phyloP scores from a whole-genome alignment of 2,888 invertebrate genomes.

The Ormyrus pomaceus region DNA sequence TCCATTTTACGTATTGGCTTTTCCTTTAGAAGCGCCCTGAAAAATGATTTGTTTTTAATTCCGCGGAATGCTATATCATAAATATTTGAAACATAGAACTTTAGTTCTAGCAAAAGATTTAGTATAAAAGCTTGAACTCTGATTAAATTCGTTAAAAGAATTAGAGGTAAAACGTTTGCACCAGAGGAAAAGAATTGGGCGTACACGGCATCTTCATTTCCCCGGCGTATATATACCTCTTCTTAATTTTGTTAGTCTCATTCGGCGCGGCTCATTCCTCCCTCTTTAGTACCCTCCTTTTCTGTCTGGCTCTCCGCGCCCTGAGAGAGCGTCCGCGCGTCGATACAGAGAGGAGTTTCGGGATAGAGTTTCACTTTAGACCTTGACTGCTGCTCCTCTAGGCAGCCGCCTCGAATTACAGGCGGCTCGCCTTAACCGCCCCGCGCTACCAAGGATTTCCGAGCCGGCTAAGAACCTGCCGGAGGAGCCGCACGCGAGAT shows the following conservation, averaged over 20 bases:
- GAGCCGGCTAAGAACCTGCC: conserved; percentile 53
- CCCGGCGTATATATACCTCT: background rate
- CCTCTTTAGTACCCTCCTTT: background rate
- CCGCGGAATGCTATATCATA: no score
- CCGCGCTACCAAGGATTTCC: conserved; percentile 69
- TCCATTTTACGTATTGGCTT: no score
- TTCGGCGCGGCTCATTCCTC: conserved; percentile 24
- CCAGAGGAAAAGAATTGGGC: no score
- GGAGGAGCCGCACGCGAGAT: conserved; percentile 60
- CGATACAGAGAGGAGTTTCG: no score
- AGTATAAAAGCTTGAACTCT: no score
- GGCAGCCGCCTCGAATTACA: conserved; percentile 69
- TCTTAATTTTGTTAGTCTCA: conserved; percentile 38
- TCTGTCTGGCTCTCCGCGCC: background rate
- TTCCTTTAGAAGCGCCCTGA: no score
- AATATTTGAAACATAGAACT: no score
- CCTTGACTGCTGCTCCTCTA: conserved; percentile 59
- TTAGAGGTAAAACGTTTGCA: no score
- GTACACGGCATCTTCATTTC: background rate
- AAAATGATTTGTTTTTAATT: no score
- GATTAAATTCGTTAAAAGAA: no score
- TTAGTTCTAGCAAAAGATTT: no score
- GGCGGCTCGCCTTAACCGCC: conserved; percentile 63
- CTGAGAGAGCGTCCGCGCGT: background rate
- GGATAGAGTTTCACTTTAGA: conserved; percentile 67